A percentile compares a stretch with the other conserved stretches of the same genome.
phyloP scores from a whole-genome alignment of 2,113 vertebrate genomes.

The Sula dactylatra region DNA sequence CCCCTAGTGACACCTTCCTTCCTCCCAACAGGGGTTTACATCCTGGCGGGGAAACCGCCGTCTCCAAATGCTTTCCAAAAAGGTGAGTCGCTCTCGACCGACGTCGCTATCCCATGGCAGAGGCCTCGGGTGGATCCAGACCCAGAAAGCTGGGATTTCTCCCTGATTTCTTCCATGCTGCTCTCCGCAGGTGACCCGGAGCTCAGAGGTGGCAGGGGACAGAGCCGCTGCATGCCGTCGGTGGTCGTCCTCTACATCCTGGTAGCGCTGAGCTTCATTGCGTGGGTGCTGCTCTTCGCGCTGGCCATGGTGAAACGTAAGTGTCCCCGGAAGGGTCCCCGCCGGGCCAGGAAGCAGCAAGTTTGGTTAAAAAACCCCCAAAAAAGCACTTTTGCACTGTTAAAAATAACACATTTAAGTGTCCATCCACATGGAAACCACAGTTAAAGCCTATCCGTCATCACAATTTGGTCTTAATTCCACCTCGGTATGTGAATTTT shows the following conservation, averaged over 20 bases:
- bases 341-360: accelerated
- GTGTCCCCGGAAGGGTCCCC: not conserved
- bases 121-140: accelerated
- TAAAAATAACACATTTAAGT: not conserved
- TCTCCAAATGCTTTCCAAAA: not conserved
- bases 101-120: accelerated
- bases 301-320: not conserved
- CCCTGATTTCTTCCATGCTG: not conserved
- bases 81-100: not conserved
- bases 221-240: accelerated
- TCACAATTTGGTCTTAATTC: not conserved
- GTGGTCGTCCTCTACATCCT: not conserved
- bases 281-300: not conserved
- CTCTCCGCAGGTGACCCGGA: not conserved
- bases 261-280: not conserved
- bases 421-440: accelerated
- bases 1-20: not conserved
- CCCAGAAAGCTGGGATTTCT: not conserved
- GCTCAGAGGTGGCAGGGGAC: no score
- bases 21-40: not conserved
- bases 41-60: not conserved
- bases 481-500: not conserved
- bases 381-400: not conserved
- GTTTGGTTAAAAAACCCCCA: not conserved
- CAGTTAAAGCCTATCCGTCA: accelerated